A percentile compares a stretch with the other conserved stretches of the same genome.
phyloP scores from a whole-genome alignment of 2,113 vertebrate species.

The Tichodroma muraria region DNA sequence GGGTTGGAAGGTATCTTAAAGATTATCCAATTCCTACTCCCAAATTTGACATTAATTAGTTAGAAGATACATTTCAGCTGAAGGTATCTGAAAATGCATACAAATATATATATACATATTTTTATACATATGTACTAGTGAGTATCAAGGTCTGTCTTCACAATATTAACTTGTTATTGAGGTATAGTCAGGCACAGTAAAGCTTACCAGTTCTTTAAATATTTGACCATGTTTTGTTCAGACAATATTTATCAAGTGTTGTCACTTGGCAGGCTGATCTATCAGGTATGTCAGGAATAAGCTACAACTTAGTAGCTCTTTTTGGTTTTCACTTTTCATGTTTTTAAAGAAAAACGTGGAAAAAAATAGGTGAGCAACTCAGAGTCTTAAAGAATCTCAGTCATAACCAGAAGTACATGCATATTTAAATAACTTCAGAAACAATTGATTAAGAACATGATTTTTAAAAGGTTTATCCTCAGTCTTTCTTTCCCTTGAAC shows the following conservation, averaged over 20 bases:
- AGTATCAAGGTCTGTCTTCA: background rate
- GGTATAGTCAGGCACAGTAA: rapidly evolving
- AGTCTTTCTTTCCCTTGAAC: background rate
- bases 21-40: background rate
- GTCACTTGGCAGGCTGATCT: background rate
- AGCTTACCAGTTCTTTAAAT: background rate
- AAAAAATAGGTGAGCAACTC: background rate
- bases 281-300: background rate
- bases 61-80: background rate
- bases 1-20: background rate
- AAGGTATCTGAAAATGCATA: background rate
- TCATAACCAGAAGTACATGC: rapidly evolving
- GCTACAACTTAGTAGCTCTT: background rate
- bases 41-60: background rate
- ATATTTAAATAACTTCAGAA: background rate
- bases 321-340: background rate
- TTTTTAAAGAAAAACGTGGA: background rate
- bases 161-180: background rate
- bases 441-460: background rate
- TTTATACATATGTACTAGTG: background rate
- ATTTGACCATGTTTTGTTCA: background rate
- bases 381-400: background rate
- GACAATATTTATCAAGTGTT: background rate
- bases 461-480: background rate
- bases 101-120: background rate